phyloP scores from a whole-genome alignment of 2,888 invertebrate species.

The Exocentrus adspersus region DNA sequence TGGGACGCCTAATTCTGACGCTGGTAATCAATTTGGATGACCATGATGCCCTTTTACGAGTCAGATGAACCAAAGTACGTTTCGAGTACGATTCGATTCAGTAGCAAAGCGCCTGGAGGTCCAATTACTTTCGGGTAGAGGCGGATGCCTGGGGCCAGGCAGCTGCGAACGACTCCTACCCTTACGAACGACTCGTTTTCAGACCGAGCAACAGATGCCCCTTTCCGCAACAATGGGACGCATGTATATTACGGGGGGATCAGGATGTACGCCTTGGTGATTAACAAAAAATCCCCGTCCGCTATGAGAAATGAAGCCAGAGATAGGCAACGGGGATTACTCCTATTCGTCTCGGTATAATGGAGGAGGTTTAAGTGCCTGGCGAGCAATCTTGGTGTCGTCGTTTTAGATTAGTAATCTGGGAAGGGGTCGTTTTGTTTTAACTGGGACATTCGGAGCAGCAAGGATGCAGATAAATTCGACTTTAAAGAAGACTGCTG shows the following conservation, averaged over 20 bases:
- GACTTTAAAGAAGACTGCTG: background rate
- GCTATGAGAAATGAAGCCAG: slow-evolving; percentile 11
- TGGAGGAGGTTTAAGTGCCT: background rate
- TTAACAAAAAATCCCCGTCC: slow-evolving; percentile 5
- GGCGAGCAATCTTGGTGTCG: background rate
- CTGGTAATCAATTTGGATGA: no score
- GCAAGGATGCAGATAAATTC: background rate
- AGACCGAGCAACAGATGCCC: slow-evolving; percentile 31
- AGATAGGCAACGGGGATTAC: background rate
- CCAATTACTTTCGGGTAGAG: no score
- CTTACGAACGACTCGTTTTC: no score
- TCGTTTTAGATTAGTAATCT: slow-evolving; percentile 3
- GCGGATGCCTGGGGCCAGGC: no score
- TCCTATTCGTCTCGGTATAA: background rate
- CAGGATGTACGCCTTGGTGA: background rate
- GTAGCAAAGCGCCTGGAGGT: no score
- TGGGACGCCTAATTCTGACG: no score
- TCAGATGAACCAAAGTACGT: no score
- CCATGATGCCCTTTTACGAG: no score
- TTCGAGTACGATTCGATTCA: no score
- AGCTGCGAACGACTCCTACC: no score
- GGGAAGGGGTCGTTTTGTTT: background rate
- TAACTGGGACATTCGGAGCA: background rate
- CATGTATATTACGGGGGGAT: slow-evolving; percentile 9
- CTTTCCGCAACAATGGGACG: slow-evolving; percentile 7